Percentiles rank a stretch among this genome's conserved stretches.
Conservation (phyloP, 2,888 invertebrate genomes). For the Oscheius sp. region DNA sequence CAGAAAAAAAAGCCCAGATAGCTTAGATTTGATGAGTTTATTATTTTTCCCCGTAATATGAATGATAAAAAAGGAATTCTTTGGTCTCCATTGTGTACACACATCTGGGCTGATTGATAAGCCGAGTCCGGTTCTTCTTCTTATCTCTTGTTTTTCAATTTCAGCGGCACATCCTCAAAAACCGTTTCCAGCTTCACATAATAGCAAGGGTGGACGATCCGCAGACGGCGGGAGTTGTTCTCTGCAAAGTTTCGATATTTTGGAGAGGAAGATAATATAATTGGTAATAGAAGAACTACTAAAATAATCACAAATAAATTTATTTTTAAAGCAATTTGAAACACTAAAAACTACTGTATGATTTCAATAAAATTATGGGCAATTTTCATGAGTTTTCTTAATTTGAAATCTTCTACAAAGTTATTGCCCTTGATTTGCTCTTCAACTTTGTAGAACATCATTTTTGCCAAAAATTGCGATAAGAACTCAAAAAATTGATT, state of each 20-base stretch:
- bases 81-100: constrained; percentile 5
- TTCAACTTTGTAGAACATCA: background rate
- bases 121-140: background rate
- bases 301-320: background rate
- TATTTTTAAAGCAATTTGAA: background rate
- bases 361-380: too few relatives aligned
- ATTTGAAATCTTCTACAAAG: background rate
- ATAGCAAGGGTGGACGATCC: constrained; percentile 4
- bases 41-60: background rate
- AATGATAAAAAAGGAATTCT: background rate
- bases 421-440: background rate
- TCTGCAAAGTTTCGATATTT: constrained; percentile 11
- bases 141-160: constrained; percentile 19
- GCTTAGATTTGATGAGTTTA: background rate
- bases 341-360: background rate
- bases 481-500: background rate
- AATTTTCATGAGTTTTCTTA: background rate
- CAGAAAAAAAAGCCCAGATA: background rate
- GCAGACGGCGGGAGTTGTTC: constrained; percentile 2
- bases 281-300: background rate
- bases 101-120: too few relatives aligned
- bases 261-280: background rate
- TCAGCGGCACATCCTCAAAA: constrained; percentile 3
- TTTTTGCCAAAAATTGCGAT: background rate
- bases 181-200: constrained; percentile 17